Base-by-base conservation (phyloP, 2,113 vertebrate species). In the Myrmecophaga tridactyla region DNA sequence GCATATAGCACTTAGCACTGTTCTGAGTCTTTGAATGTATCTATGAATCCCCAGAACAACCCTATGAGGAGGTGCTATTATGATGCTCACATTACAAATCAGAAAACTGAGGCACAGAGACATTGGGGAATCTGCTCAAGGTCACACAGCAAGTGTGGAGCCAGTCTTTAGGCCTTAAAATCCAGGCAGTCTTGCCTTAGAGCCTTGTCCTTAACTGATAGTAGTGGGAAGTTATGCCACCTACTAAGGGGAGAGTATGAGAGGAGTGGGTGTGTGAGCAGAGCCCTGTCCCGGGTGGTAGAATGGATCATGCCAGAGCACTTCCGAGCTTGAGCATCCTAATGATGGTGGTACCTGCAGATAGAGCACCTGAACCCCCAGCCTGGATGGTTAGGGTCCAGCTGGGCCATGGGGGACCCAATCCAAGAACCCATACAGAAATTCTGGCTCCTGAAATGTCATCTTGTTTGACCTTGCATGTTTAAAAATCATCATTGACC, bases 1-100 rank as follows among this genome's bases (percentile, higher is more conserved):
- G 27, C 39, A 4, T 4, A 2, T 2, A 36, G 51, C 31, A 9
- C 0, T 0, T 25, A 4, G 6, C 3, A 15, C 14, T 25, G 1
- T 56, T 63, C 12, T 39, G 17, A 0, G 25, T 23, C 41, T 21
- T 27, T 53, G 27, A 60, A 18, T 27, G 8, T 39, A 36, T 18
- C 87, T 65, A 43, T 43, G 9, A 11, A 77, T 34, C 48, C 27
- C 76, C 29, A 46, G 65, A 63, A 46, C 46, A 8, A 4, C 31
- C 43, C 65, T 36, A 0, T 8, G 39, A 20, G 46, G 51, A 65
- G 67, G 3, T 34, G 1, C 27, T 34, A 1, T 36, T 65, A 8
- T 14, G 13, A 60, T 21, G 11, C 18, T 48, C 36, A 41, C 12
- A 48, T 58, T 77, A 1, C 34, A 56, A 12, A 25, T 73, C 23